Percentiles rank a stretch among this genome's conserved stretches.
phyloP scores from a whole-genome alignment of 2,888 invertebrate species.

The Calliopum simillimum region DNA sequence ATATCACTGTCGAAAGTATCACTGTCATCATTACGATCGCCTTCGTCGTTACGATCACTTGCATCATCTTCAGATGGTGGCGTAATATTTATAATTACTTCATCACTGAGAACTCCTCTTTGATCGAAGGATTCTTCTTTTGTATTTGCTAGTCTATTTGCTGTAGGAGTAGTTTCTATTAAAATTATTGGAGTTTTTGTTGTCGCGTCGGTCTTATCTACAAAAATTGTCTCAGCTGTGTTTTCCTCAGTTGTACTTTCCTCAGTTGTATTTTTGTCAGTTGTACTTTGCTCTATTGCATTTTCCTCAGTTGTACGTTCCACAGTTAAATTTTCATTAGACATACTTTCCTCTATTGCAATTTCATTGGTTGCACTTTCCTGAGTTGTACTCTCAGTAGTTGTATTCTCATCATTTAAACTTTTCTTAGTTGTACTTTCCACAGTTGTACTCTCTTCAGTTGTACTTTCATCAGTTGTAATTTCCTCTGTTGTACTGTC shows the following conservation, averaged over 20 bases:
- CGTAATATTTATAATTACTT: not conserved
- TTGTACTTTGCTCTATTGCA: no score
- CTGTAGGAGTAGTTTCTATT: not conserved
- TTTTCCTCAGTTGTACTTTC: no score
- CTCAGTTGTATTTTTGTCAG: no score
- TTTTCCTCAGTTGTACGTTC: not conserved
- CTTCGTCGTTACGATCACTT: not conserved
- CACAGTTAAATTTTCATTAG: not conserved
- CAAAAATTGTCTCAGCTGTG: not conserved
- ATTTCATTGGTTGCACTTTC: not conserved
- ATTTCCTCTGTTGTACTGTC: no score
- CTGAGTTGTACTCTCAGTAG: not conserved
- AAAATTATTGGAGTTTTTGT: conserved; percentile 17
- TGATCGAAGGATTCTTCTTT: not conserved
- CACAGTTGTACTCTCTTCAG: not conserved
- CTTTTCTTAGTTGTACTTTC: conserved; percentile 4
- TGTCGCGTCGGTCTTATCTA: not conserved
- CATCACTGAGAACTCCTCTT: not conserved
- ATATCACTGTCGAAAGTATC: not conserved
- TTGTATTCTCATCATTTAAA: no score
- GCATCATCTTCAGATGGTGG: not conserved
- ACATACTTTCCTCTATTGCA: not conserved
- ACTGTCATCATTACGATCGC: not conserved
- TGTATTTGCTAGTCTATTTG: not conserved
- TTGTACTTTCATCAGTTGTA: not conserved